A percentile compares a stretch with the other conserved stretches of the same genome.
Evolutionary conservation across 2,797 vertebrate species (phyloP).

Genomic region (Clangula hyemalis): DNA sequence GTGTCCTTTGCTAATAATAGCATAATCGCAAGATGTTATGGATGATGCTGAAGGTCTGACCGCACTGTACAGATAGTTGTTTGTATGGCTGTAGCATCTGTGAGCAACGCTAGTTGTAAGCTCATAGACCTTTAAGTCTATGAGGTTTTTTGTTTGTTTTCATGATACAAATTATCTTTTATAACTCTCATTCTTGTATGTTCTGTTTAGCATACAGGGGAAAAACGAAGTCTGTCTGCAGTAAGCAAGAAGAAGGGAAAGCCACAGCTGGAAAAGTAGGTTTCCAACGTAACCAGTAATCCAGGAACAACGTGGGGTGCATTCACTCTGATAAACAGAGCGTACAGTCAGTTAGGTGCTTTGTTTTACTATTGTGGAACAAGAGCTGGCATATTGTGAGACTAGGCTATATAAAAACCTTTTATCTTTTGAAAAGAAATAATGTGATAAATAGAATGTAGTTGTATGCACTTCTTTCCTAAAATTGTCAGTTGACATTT

Average conservation of each 20-base stretch:
- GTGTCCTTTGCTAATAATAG: not conserved
- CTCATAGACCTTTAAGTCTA: accelerated
- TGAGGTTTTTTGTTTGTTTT: not conserved
- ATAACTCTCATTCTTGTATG: conserved; percentile 38
- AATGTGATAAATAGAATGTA: not conserved
- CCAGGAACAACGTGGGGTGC: not conserved
- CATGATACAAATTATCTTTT: not conserved
- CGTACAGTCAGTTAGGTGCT: not conserved
- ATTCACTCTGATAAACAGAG: not conserved
- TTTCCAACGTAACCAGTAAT: conserved; percentile 16
- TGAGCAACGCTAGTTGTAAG: not conserved
- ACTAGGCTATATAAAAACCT: not conserved
- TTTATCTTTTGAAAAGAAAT: not conserved
- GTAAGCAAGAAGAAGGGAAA: conserved; percentile 83
- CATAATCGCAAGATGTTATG: not conserved
- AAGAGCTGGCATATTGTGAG: not conserved
- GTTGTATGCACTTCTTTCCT: not conserved
- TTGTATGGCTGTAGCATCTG: not conserved
- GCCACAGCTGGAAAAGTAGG: conserved; percentile 80
- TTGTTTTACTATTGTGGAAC: not conserved
- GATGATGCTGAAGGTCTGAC: not conserved
- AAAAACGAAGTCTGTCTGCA: conserved; percentile 76
- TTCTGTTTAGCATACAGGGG: conserved; percentile 71
- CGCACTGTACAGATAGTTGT: not conserved
- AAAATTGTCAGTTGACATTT: not conserved